Base-by-base conservation (phyloP, 1,140 invertebrate genomes). In the Hirudo medicinalis region DNA sequence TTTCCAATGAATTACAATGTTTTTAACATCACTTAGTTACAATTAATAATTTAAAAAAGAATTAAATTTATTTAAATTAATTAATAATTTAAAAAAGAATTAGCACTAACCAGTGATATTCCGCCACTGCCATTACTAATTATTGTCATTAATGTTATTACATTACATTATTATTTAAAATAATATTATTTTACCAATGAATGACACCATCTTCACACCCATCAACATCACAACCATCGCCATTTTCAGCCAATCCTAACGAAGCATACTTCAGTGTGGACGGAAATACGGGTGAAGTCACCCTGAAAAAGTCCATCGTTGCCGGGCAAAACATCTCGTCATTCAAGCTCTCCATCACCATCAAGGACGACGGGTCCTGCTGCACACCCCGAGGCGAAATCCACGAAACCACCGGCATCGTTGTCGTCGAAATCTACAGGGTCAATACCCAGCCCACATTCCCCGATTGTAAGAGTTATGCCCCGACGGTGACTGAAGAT, bases 391-490 rank as follows among this genome's bases (percentile, higher is more conserved):
- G 4, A 17, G 54, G 54, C 9, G 9, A 5, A 2, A 4, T 8
- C 19, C 70, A 60, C 27, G 2, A 15, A 19, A 63, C 55, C 6
- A 22, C 2, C 0, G 70, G 54, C 6, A 2, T 20, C 6, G 40
- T 71, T 25, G 6, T 6, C 2, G 57, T 72, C 27, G n/a, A 55
- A 0, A 27, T 74, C 29, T 53, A 67, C 25, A 55, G 73, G 25
- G 73, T 74, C 43, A 74, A 74, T 66, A 72, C 73, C 20, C 73
- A 55, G 20, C 73, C 73, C 19, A 43, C 22, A 17, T 74, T 74
- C 66, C 27, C 36, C 53, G 63, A 74, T 67, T 74, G 73, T 54
- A 29, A 40, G 20, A 71, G 22, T 19, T 49, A 43, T 25, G 13
- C 53, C 40, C 22, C 68, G 2, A 40, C 11, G 19, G 54, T 67